phyloP scores from a whole-genome alignment of 1,140 invertebrate genomes.

The Camponotus vicinus region DNA sequence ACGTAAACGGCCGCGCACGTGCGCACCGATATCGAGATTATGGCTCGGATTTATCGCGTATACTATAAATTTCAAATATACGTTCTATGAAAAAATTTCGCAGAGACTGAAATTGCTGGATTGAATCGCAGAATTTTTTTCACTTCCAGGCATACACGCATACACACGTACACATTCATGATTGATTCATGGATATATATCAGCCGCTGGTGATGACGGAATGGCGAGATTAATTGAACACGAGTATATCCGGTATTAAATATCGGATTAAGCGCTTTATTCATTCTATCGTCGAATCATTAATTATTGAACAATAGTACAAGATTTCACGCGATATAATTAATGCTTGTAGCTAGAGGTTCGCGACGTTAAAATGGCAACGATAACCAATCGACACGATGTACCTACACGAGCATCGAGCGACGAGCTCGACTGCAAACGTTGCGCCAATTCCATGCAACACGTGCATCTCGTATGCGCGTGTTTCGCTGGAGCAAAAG shows the following conservation, averaged over 20 bases:
- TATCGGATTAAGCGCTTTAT: slow-evolving; percentile 47
- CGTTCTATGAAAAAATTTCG: slow-evolving; percentile 37
- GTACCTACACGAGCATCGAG: slow-evolving; percentile 1
- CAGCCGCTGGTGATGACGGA: slow-evolving; percentile 13
- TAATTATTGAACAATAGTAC: slow-evolving; percentile 50
- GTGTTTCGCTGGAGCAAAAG: slow-evolving; percentile 21
- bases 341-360: slow-evolving; percentile 26
- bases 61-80: slow-evolving; percentile 49
- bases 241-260: slow-evolving; percentile 48
- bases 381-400: slow-evolving; percentile 40
- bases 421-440: background rate
- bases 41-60: slow-evolving; percentile 44
- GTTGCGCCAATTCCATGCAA: slow-evolving; percentile 19
- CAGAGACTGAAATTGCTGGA: slow-evolving; percentile 12
- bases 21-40: slow-evolving; percentile 58
- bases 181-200: slow-evolving; percentile 52
- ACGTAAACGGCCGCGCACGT: slow-evolving; percentile 19
- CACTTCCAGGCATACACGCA: background rate
- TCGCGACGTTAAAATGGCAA: slow-evolving; percentile 17
- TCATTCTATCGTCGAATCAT: slow-evolving; percentile 35
- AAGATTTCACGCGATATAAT: slow-evolving; percentile 40
- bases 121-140: slow-evolving; percentile 41
- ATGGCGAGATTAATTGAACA: slow-evolving; percentile 40
- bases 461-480: slow-evolving; percentile 10
- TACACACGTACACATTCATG: background rate